These are phyloP conservation scores for Paraplagusia blochii DNA, from an alignment of 2,113 vertebrate species.

Conservation along the genomic window DNA sequence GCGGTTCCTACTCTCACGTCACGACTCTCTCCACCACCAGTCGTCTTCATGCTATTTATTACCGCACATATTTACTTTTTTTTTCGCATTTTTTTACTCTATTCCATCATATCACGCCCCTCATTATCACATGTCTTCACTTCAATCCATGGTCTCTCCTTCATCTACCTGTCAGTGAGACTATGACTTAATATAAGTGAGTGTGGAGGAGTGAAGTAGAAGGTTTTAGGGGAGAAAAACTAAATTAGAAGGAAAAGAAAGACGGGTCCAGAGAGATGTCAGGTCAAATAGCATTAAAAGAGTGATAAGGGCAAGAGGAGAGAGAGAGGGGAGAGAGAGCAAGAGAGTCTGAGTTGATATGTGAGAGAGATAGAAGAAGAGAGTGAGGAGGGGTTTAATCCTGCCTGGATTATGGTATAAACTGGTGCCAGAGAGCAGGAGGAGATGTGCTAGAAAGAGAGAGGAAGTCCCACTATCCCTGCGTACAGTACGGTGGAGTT, in stretches of 20 bases:
- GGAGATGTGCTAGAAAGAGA: constrained; percentile 40
- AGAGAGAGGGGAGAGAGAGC: constrained; percentile 14
- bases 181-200: not conserved
- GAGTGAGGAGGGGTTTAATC: constrained; percentile 75
- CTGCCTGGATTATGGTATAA: constrained; percentile 71
- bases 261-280: constrained; percentile 5
- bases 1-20: constrained; percentile 58
- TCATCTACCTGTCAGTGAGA: too few species aligned
- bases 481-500: constrained; percentile 3
- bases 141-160: not conserved
- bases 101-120: too few species aligned
- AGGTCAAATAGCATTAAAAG: constrained; percentile 20
- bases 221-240: constrained; percentile 1
- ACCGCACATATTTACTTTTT: too few species aligned
- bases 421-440: constrained; percentile 55
- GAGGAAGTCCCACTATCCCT: constrained; percentile 47
- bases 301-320: constrained; percentile 22
- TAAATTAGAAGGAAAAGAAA: not conserved
- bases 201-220: not conserved
- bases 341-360: constrained; percentile 3
- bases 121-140: too few species aligned
- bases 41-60: too few species aligned
- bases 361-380: constrained; percentile 18
- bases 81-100: too few species aligned
- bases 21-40: constrained; percentile 75